These are phyloP conservation scores for Dicentrarchus labrax DNA, from an alignment of 2,113 vertebrate species.

Conservation along the genomic window DNA sequence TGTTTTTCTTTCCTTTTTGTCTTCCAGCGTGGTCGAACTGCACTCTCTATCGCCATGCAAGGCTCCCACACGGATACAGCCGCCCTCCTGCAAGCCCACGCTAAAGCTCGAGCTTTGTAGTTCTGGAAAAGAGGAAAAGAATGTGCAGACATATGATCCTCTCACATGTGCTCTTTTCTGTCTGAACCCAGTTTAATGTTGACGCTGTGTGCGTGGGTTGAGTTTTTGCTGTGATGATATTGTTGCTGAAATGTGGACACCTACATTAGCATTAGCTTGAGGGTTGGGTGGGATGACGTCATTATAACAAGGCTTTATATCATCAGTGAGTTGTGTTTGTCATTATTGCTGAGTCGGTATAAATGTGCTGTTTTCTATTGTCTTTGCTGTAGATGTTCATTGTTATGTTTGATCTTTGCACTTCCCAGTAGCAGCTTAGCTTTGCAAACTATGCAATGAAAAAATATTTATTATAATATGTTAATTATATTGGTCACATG, in stretches of 20 bases:
- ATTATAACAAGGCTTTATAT: not conserved
- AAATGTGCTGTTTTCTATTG: conserved; percentile 17
- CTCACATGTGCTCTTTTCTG: not conserved
- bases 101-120: conserved; percentile 71
- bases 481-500: conserved; percentile 6
- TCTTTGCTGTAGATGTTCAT: conserved; percentile 35
- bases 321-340: not conserved
- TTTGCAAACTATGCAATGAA: conserved; percentile 58
- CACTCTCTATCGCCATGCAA: conserved; percentile 88
- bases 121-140: not conserved
- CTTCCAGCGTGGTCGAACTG: conserved; percentile 89
- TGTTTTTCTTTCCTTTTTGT: conserved; percentile 22
- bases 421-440: conserved; percentile 38
- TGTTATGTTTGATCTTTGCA: conserved; percentile 49
- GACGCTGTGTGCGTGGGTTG: conserved; percentile 13
- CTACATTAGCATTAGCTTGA: conserved; percentile 1
- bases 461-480: conserved; percentile 61
- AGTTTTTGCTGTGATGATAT: not conserved
- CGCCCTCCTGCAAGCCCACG: conserved; percentile 87
- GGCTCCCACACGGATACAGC: conserved; percentile 88
- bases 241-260: conserved; percentile 3
- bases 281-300: not conserved
- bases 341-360: conserved; percentile 5
- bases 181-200: not conserved
- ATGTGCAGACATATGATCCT: conserved; percentile 1